Evolutionary conservation across 2,113 vertebrate species (phyloP).

Genomic region (Platanista minor): DNA sequence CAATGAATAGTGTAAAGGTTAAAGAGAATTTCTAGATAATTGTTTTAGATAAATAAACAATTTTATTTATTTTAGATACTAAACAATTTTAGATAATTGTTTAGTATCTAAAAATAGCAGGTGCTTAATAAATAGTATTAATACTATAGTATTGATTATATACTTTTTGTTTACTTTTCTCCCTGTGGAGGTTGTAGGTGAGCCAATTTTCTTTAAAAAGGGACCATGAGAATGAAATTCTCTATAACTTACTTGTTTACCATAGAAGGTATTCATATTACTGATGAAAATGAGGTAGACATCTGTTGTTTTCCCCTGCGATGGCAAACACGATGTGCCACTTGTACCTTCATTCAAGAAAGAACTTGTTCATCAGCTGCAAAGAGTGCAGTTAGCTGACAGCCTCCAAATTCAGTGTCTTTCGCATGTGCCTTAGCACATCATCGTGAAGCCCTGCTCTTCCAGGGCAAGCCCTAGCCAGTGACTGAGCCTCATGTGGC

Average conservation of each 20-base stretch:
- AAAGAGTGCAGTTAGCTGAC: neutral
- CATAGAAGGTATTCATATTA: neutral
- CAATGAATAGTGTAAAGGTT: neutral
- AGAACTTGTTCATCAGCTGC: neutral
- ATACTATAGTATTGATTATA: neutral
- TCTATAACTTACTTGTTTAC: neutral
- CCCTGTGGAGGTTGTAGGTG: neutral
- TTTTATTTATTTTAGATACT: too few species aligned
- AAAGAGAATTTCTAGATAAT: slow-evolving; percentile 35
- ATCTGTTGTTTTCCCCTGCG: neutral
- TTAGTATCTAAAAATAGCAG: slow-evolving; percentile 34
- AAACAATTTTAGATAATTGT: too few species aligned
- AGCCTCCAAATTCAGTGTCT: neutral
- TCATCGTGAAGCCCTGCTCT: neutral
- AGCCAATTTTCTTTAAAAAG: neutral
- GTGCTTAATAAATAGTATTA: neutral
- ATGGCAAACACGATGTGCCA: neutral
- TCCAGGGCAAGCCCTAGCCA: neutral
- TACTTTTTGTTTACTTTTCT: neutral
- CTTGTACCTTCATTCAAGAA: neutral
- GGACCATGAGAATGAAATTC: neutral
- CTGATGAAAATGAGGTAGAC: neutral
- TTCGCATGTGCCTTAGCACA: neutral
- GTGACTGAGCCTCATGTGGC: neutral
- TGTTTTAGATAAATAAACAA: too few species aligned